Percentiles rank a stretch among this genome's conserved stretches.
phyloP scores from a whole-genome alignment of 1,140 invertebrate genomes.

The Aphelinus atriplicis region DNA sequence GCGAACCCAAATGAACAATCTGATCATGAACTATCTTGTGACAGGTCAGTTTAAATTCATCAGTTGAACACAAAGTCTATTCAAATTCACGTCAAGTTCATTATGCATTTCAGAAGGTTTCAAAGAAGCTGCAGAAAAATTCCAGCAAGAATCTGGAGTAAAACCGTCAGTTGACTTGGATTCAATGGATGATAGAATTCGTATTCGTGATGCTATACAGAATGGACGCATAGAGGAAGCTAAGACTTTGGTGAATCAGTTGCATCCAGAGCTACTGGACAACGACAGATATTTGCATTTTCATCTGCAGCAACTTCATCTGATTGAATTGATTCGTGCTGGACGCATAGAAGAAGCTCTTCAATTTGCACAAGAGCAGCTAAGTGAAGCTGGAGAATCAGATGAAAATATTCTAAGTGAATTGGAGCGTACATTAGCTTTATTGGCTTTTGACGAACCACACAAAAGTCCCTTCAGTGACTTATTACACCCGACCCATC shows the following conservation, averaged over 20 bases:
- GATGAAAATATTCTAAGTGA: slow-evolving; percentile 82
- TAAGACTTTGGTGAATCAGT: slow-evolving; percentile 90
- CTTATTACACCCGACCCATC: slow-evolving; percentile 88
- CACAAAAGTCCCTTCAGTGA: slow-evolving; percentile 94
- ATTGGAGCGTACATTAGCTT: slow-evolving; percentile 87
- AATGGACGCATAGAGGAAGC: slow-evolving; percentile 93
- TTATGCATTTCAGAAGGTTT: slow-evolving; percentile 82
- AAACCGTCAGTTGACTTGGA: slow-evolving; percentile 87
- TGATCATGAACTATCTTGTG: slow-evolving; percentile 98
- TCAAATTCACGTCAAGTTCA: background rate
- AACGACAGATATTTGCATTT: slow-evolving; percentile 96
- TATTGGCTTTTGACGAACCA: slow-evolving; percentile 97
- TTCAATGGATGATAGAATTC: slow-evolving; percentile 91
- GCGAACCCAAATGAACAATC: slow-evolving; percentile 91
- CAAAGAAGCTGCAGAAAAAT: slow-evolving; percentile 97
- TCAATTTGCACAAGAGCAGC: slow-evolving; percentile 93
- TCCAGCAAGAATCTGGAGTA: slow-evolving; percentile 92
- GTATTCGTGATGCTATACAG: slow-evolving; percentile 94
- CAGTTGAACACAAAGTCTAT: background rate
- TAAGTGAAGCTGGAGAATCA: slow-evolving; percentile 91
- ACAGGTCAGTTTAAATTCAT: slow-evolving; percentile 75
- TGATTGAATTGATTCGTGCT: slow-evolving; percentile 91
- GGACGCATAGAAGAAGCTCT: slow-evolving; percentile 94
- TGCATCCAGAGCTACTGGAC: slow-evolving; percentile 94
- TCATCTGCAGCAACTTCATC: slow-evolving; percentile 94